These are phyloP conservation scores for Hyperopisus bebe DNA, from an alignment of 2,113 vertebrate species.

Conservation along the genomic window DNA sequence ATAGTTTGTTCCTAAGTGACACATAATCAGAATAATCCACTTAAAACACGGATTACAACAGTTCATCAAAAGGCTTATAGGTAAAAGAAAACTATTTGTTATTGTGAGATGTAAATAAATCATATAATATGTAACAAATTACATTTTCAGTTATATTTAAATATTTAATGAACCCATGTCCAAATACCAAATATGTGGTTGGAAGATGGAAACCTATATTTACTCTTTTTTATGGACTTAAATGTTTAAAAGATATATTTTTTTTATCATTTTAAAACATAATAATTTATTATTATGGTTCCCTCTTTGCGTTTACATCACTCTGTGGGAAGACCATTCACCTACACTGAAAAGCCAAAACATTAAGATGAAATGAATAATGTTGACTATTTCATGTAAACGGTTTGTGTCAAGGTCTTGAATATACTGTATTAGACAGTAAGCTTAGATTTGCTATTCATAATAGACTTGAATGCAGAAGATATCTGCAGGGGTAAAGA, in stretches of 20 bases:
- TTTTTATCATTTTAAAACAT: background rate
- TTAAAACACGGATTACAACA: conserved; percentile 28
- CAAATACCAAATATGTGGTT: background rate
- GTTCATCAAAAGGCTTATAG: conserved; percentile 28
- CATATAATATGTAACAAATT: background rate
- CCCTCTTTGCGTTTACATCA: background rate
- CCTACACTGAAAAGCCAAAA: background rate
- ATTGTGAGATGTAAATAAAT: conserved; percentile 17
- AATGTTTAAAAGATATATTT: background rate
- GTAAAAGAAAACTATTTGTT: conserved; percentile 22
- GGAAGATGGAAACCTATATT: background rate
- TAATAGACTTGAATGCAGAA: background rate
- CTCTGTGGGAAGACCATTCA: background rate
- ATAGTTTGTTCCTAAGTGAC: conserved; percentile 10
- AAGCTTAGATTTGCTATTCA: background rate
- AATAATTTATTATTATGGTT: background rate
- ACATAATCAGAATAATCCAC: conserved; percentile 24
- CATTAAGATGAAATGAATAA: background rate
- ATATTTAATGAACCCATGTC: background rate
- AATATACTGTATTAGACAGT: background rate
- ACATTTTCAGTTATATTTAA: background rate
- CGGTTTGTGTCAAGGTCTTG: background rate
- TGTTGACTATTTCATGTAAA: background rate
- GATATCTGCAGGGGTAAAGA: background rate
- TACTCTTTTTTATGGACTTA: background rate